Percentiles rank a stretch among this genome's conserved stretches.
phyloP scores from a whole-genome alignment of 2,888 invertebrate genomes.

The Caradrina clavipalpis region DNA sequence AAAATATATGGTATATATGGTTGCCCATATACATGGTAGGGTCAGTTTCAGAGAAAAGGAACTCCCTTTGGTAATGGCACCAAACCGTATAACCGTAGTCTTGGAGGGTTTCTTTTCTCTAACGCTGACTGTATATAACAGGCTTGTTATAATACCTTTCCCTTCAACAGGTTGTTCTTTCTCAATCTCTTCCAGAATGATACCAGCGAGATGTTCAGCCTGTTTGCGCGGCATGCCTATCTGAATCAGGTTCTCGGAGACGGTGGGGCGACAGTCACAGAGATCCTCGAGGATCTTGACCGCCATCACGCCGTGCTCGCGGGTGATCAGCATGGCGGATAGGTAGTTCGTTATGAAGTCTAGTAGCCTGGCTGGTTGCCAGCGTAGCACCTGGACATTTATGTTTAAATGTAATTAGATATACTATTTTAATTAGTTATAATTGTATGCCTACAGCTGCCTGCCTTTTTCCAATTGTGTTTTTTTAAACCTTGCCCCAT shows the following conservation, averaged over 20 bases:
- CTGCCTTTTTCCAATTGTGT: no score
- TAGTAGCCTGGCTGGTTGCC: constrained; percentile 92
- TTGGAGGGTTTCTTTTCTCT: no score
- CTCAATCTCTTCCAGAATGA: constrained; percentile 83
- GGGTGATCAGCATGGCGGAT: constrained; percentile 92
- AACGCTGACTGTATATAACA: not conserved
- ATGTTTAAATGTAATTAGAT: no score
- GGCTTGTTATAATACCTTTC: constrained; percentile 71
- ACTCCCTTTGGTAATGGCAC: no score
- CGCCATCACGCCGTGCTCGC: constrained; percentile 90
- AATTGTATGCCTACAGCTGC: no score
- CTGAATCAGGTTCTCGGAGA: constrained; percentile 80
- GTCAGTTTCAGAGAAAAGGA: no score
- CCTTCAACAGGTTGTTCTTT: constrained; percentile 72
- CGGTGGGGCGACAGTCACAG: constrained; percentile 84
- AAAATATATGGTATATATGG: no score
- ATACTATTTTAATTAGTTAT: no score
- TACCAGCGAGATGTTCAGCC: constrained; percentile 71
- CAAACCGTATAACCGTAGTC: no score
- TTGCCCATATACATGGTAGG: no score
- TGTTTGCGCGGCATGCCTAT: constrained; percentile 71
- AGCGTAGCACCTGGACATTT: constrained; percentile 91
- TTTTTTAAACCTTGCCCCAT: no score
- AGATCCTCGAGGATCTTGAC: constrained; percentile 84
- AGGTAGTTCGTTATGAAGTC: constrained; percentile 94